Conservation (phyloP, 1,140 invertebrate species). For the Drosophila punjabiensis region DNA sequence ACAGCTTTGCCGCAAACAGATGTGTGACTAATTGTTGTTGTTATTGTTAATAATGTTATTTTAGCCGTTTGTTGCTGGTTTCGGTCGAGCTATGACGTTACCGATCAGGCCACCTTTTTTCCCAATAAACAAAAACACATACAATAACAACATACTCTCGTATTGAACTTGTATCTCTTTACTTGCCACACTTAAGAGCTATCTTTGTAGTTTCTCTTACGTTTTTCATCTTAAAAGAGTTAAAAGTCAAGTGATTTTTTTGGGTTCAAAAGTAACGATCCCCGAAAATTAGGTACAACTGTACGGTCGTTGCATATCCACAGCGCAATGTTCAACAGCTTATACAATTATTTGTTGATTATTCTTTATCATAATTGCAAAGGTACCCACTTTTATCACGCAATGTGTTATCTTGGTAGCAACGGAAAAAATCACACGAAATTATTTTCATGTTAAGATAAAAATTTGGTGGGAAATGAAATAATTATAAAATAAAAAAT, state of each 20-base stretch:
- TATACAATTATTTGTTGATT: constrained; percentile 48
- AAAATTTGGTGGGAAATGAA: constrained; percentile 1
- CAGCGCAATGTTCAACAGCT: constrained; percentile 38
- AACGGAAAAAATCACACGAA: constrained; percentile 39
- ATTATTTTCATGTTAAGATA: constrained; percentile 59
- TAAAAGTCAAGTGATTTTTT: constrained; percentile 6
- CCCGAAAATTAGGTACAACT: constrained; percentile 6
- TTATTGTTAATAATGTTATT: constrained; percentile 41
- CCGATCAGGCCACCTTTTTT: constrained; percentile 76
- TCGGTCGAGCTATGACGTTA: constrained; percentile 56
- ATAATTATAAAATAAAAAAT: not conserved
- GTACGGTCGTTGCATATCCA: constrained; percentile 4
- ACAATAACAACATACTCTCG: constrained; percentile 24
- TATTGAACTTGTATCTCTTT: constrained; percentile 10
- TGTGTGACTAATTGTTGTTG: constrained; percentile 58
- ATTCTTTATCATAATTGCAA: constrained; percentile 51
- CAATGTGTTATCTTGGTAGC: constrained; percentile 39
- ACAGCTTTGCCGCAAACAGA: constrained; percentile 27
- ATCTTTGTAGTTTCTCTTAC: constrained; percentile 17
- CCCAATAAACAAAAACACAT: constrained; percentile 27
- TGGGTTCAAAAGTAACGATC: constrained; percentile 9
- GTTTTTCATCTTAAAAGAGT: constrained; percentile 1
- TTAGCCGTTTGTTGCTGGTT: constrained; percentile 16
- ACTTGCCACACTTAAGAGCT: constrained; percentile 34
- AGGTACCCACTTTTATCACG: constrained; percentile 25